These are phyloP conservation scores for Cerceris rybyensis DNA, from an alignment of 2,888 invertebrate genomes.

Conservation along the genomic window DNA sequence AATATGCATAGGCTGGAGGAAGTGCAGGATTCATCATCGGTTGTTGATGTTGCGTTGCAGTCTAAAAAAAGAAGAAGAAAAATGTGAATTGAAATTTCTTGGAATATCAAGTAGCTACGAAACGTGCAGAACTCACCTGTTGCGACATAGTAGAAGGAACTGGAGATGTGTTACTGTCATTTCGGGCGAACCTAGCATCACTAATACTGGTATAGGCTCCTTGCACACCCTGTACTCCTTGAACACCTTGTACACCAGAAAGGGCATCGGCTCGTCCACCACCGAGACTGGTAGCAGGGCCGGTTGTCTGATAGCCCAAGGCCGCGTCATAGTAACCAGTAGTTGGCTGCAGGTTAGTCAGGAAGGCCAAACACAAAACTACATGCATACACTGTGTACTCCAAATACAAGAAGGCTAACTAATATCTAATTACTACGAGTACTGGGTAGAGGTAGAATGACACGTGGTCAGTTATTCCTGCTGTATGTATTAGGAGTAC, in stretches of 20 bases:
- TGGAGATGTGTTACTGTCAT: conserved; percentile 91
- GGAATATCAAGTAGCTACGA: not conserved
- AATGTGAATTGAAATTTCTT: not conserved
- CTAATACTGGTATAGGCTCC: conserved; percentile 87
- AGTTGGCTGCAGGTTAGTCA: conserved; percentile 82
- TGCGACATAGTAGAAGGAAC: conserved; percentile 90
- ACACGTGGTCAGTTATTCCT: conserved; percentile 54
- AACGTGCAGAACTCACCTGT: conserved; percentile 81
- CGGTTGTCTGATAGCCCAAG: conserved; percentile 87
- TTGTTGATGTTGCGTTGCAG: conserved; percentile 85
- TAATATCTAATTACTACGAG: conserved; percentile 74
- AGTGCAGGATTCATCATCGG: conserved; percentile 86
- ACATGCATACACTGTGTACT: conserved; percentile 82
- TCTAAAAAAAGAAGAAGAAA: conserved; percentile 68
- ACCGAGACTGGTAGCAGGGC: conserved; percentile 86
- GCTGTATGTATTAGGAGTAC: conserved; percentile 12
- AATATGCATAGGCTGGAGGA: conserved; percentile 90
- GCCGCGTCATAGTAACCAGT: conserved; percentile 87
- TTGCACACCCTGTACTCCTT: conserved; percentile 79
- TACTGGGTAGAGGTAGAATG: conserved; percentile 52
- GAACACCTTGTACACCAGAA: conserved; percentile 84
- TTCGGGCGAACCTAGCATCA: conserved; percentile 87
- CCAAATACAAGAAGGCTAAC: conserved; percentile 79
- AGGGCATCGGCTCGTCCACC: conserved; percentile 87
- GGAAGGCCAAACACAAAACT: conserved; percentile 81